A percentile compares a stretch with the other conserved stretches of the same genome.
These are phyloP conservation scores for Rhopalosiphum padi DNA, from an alignment of 1,140 invertebrate species.

Conservation along the genomic window DNA sequence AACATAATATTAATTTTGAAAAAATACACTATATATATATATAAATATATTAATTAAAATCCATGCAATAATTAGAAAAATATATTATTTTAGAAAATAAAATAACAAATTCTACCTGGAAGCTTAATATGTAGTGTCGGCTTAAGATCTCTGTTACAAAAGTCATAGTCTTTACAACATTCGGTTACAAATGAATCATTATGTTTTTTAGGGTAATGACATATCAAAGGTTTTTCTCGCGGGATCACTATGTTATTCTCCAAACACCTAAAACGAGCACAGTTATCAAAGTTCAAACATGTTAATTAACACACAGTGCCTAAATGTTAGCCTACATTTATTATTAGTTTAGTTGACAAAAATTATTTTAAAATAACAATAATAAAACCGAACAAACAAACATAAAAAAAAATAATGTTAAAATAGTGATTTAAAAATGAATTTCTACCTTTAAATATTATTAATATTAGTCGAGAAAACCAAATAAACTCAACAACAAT, in stretches of 20 bases:
- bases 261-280: slow-evolving; percentile 61
- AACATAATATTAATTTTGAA: not conserved
- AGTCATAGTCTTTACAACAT: slow-evolving; percentile 63
- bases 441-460: slow-evolving; percentile 31
- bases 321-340: slow-evolving; percentile 5
- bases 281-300: slow-evolving; percentile 55
- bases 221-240: slow-evolving; percentile 37
- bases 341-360: slow-evolving; percentile 4
- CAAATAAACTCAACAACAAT: slow-evolving; percentile 56
- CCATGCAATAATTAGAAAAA: slow-evolving; percentile 18
- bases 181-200: slow-evolving; percentile 51
- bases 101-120: slow-evolving; percentile 25
- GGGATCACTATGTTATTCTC: slow-evolving; percentile 50
- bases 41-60: not conserved
- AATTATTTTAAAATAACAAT: not conserved
- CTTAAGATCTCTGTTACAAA: slow-evolving; percentile 69
- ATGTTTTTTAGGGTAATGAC: slow-evolving; percentile 55
- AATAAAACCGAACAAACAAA: not conserved
- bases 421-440: slow-evolving; percentile 23
- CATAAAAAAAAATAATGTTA: slow-evolving; percentile 23
- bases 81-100: slow-evolving; percentile 28
- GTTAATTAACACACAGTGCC: slow-evolving; percentile 50
- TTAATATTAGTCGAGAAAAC: slow-evolving; percentile 47
- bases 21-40: not conserved
- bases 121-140: slow-evolving; percentile 60